These are phyloP conservation scores for Mythimna impura DNA, from an alignment of 2,888 invertebrate species.

Conservation along the genomic window DNA sequence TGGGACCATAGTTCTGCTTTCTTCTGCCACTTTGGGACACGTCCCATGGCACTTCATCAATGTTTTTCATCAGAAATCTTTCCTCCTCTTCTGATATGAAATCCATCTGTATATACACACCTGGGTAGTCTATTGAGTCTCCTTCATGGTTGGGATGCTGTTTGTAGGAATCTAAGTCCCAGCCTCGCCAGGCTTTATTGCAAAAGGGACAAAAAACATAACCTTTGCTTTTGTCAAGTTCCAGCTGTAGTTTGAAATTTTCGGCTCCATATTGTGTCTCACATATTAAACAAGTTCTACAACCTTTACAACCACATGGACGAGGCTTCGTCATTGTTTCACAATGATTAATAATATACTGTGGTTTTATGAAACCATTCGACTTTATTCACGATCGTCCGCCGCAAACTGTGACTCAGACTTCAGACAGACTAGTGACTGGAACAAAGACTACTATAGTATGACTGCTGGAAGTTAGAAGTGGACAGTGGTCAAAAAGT, in stretches of 20 bases:
- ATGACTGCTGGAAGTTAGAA: no score
- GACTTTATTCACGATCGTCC: neutral
- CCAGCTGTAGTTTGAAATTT: slow-evolving; percentile 76
- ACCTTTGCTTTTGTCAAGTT: slow-evolving; percentile 88
- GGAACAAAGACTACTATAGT: no score
- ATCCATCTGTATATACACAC: slow-evolving; percentile 92
- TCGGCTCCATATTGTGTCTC: slow-evolving; percentile 91
- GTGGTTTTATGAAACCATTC: slow-evolving; percentile 17
- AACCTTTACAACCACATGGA: slow-evolving; percentile 98
- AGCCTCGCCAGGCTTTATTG: slow-evolving; percentile 94
- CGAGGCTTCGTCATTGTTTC: slow-evolving; percentile 91
- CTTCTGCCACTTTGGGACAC: slow-evolving; percentile 98
- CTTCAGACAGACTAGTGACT: no score
- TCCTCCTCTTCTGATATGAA: slow-evolving; percentile 95
- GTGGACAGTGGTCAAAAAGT: neutral
- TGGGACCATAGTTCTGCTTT: slow-evolving; percentile 99
- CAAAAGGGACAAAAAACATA: slow-evolving; percentile 95
- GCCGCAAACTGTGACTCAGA: neutral
- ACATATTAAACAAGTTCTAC: slow-evolving; percentile 96
- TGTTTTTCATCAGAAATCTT: slow-evolving; percentile 90
- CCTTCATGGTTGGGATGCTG: slow-evolving; percentile 93
- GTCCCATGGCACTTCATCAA: slow-evolving; percentile 96
- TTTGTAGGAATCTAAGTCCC: slow-evolving; percentile 91
- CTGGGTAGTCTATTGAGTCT: slow-evolving; percentile 91
- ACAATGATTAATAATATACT: slow-evolving; percentile 21